Base-by-base conservation (phyloP, 92 coral and sea anemone species). In the Blastomussa wellsi region DNA sequence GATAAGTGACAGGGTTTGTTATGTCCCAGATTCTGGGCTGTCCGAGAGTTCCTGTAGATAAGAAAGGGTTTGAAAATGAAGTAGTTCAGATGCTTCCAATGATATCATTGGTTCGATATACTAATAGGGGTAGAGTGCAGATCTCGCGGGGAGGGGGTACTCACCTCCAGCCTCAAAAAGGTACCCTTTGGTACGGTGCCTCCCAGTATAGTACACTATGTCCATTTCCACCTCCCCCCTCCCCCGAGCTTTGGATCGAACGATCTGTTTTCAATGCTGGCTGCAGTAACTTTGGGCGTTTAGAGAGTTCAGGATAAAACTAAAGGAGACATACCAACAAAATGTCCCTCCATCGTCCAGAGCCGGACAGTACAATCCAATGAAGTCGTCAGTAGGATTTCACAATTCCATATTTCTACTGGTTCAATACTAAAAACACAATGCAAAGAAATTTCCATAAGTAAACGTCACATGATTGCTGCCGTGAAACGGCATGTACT, bases 11-110 rank as follows among this genome's bases (percentile, higher is more conserved):
- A 2, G 98, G 95, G 37, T 92, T 90, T 44, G 89, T 79, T 72
- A 96, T 92, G 83, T 96, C 99, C 99, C 99, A 96, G 60, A 95
- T 66, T 52, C 90, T 94, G 52, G 99, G 99, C 74, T 96, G 99
- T 8, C 99, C 99, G 80, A 96, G 95, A 42, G 99, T 96, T 28
- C 99, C 99, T 96, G 26, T 16, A 79, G 60, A 75, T 55, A 51
- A 74, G 3, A 44, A 26, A 69, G 31, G 10, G 15, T 8, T 59
- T 59, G 64, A 60, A 60, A 60, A 51, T 51, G 20, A 20, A 51
- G 57, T 51, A 10, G 11, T 8, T 44, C 12, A 44, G 49, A 44
- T 57, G 65, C 1, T 24, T 22, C 10, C 65, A 57, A 57, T 57
- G 31, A 57, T 24, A 24, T 57, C 65, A 7, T 57, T 57, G 65